Percentiles rank a stretch among this genome's conserved stretches.
Evolutionary conservation across 2,888 invertebrate species (phyloP).

Genomic region (Dinocampus coccinellae): DNA sequence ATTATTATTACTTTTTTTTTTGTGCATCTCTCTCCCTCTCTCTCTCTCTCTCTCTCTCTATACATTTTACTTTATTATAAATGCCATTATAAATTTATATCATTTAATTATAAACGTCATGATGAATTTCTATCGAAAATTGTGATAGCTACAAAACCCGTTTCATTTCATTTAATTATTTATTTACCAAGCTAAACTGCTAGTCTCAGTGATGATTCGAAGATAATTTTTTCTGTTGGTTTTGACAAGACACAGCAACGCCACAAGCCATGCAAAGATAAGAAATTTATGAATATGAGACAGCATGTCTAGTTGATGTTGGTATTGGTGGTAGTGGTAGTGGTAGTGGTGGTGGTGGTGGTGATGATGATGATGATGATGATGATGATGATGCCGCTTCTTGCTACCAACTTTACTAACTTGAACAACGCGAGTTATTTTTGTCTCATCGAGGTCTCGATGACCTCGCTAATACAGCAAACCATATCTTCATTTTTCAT

Average conservation of each 20-base stretch:
- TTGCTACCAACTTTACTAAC: slow-evolving; percentile 21
- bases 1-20: not conserved
- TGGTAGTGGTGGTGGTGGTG: too few relatives aligned
- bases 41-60: too few relatives aligned
- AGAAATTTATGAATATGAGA: slow-evolving; percentile 40
- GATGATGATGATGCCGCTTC: slow-evolving; percentile 20
- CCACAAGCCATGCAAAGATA: slow-evolving; percentile 37
- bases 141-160: not conserved
- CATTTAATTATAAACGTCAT: not conserved
- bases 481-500: slow-evolving; percentile 23
- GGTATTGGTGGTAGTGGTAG: too few relatives aligned
- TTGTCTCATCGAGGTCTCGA: slow-evolving; percentile 47
- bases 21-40: slow-evolving; percentile 1
- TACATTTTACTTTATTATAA: not conserved
- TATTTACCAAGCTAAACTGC: slow-evolving; percentile 35
- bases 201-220: not conserved
- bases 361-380: slow-evolving; percentile 19
- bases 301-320: too few relatives aligned
- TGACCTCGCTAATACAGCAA: slow-evolving; percentile 43
- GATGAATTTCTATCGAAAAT: slow-evolving; percentile 26
- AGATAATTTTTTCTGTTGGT: not conserved
- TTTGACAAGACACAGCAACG: slow-evolving; percentile 7
- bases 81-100: slow-evolving; percentile 12
- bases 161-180: slow-evolving; percentile 1
- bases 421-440: slow-evolving; percentile 40